Percentiles rank a stretch among this genome's conserved stretches.
These are phyloP conservation scores for Leucoptera coffeella DNA, from an alignment of 2,888 invertebrate species.

Conservation along the genomic window DNA sequence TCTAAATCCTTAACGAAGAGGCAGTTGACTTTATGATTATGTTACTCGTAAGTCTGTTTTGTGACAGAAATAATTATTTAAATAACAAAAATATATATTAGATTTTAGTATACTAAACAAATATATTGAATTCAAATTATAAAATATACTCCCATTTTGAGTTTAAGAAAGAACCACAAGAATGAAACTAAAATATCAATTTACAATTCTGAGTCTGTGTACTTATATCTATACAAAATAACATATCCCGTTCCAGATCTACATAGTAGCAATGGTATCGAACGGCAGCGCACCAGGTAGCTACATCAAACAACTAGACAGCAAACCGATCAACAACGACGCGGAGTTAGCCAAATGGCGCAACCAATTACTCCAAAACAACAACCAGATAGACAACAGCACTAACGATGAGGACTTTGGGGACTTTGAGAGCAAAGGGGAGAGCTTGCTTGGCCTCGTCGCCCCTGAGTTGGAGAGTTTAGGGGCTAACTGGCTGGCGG, in stretches of 20 bases:
- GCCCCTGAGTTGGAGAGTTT: constrained; percentile 89
- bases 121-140: too few relatives aligned
- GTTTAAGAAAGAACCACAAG: too few relatives aligned
- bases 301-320: constrained; percentile 42
- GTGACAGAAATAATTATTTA: too few relatives aligned
- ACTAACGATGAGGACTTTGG: constrained; percentile 53
- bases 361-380: constrained; percentile 22
- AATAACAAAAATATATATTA: too few relatives aligned
- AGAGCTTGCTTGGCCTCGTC: constrained; percentile 83
- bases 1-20: too few relatives aligned
- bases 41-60: too few relatives aligned
- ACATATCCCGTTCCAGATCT: constrained; percentile 73
- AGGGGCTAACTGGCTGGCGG: constrained; percentile 92
- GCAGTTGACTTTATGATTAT: too few relatives aligned
- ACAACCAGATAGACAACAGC: constrained; percentile 26
- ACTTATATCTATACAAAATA: too few relatives aligned
- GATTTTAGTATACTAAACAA: too few relatives aligned
- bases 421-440: constrained; percentile 71
- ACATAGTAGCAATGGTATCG: constrained; percentile 88
- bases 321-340: constrained; percentile 30
- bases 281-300: constrained; percentile 65
- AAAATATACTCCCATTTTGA: too few relatives aligned
- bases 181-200: too few relatives aligned
- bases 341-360: constrained; percentile 37
- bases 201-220: too few relatives aligned